Evolutionary conservation across 2,113 vertebrate species (phyloP).

Genomic region (Okapia johnstoni): DNA sequence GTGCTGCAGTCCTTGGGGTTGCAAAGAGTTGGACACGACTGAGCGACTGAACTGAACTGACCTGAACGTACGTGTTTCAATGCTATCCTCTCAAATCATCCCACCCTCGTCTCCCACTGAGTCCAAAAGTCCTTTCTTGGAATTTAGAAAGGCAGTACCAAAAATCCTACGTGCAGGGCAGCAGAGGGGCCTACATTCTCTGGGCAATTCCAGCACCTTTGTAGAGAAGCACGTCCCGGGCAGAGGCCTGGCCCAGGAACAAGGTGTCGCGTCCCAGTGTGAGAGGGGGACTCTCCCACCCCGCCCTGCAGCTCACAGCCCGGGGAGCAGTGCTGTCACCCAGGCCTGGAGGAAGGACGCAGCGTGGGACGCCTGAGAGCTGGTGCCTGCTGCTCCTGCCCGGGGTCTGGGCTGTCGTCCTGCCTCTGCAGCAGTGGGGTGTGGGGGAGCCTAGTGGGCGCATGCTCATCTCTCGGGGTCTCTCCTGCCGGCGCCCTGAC

Average conservation of each 20-base stretch:
- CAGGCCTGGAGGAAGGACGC: background rate
- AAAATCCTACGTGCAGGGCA: background rate
- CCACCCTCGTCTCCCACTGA: background rate
- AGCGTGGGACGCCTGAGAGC: too few species aligned
- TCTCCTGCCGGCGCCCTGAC: background rate
- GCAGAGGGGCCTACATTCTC: background rate
- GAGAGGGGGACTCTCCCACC: background rate
- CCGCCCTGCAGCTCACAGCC: background rate
- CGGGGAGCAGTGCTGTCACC: too few species aligned
- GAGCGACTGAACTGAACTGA: background rate
- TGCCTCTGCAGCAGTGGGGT: background rate
- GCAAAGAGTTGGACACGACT: background rate
- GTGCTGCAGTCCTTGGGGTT: background rate
- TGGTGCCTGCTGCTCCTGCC: accelerated
- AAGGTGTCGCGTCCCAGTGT: accelerated
- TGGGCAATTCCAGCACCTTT: background rate
- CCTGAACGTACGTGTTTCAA: background rate
- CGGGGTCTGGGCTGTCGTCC: accelerated
- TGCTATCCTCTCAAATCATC: background rate
- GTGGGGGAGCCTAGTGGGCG: background rate
- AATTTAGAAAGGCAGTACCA: background rate
- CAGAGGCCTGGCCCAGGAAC: background rate
- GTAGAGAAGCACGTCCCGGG: accelerated
- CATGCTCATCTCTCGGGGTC: accelerated
- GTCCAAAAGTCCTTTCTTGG: background rate